Evolutionary conservation across 1,140 invertebrate species (phyloP), one percentile per base, ranked within the genome.

Genomic region (Dendrolimus punctatus): DNA sequence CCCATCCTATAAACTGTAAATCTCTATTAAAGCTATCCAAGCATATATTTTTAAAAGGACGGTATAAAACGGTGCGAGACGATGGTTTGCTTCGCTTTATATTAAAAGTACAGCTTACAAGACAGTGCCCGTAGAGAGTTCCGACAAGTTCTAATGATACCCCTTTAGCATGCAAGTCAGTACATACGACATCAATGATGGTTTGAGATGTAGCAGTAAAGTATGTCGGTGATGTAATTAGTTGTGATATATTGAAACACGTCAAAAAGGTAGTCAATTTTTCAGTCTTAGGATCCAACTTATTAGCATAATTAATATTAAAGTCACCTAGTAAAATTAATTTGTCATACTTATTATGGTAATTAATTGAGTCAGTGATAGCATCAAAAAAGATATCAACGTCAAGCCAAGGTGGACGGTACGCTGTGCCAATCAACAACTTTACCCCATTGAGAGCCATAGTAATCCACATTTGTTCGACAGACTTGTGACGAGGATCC

Each of bases 391-490:
- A 60, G 6, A 42, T n/a, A 38, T 45, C 49, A 49, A 50, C 48
- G 8, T 49, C 40, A 5, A 55, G 9, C 62, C 62, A 64, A 0
- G 55, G 50, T 6, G 57, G 61, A 2, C 57, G 50, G n/a, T 64
- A 64, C 2, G 62, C 62, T 8, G 62, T 64, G 5, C 62, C 58
- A 9, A 61, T 49, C n/a, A 50, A 38, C 1, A 58, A 7, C 4
- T 40, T 49, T 8, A n/a, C 43, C 2, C 48, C 48, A 8, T 49
- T 48, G 5, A 52, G 6, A 39, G 37, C 58, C 5, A 65, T 8
- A 8, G 7, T 49, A 5, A 61, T 5, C 58, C 58, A 61, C 55
- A 66, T 62, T 46, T 66, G 64, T 23, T 62, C 58, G 2, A 58
- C 46, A 6, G 37, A n/a, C 2, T 6, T 23, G 39, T 55, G 38